Percentiles rank a stretch among this genome's conserved stretches.
These are phyloP conservation scores for Halotydeus destructor DNA, from an alignment of 1,140 invertebrate genomes.

Conservation along the genomic window DNA sequence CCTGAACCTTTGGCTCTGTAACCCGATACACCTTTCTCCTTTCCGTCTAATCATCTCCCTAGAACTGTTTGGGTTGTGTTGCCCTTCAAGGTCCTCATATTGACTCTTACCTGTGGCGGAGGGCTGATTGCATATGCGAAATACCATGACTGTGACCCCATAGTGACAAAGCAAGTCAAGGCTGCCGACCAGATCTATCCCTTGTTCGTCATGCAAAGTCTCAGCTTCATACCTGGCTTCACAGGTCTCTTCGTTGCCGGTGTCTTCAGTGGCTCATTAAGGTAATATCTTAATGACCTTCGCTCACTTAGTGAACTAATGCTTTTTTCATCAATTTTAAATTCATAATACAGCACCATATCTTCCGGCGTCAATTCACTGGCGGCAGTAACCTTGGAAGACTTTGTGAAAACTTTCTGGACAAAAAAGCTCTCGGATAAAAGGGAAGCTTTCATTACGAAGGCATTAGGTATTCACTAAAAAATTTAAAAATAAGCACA, in stretches of 20 bases:
- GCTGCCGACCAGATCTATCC: constrained; percentile 26
- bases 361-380: constrained; percentile 63
- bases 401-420: constrained; percentile 54
- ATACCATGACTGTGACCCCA: constrained; percentile 50
- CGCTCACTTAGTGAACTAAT: too few relatives aligned
- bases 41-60: too few relatives aligned
- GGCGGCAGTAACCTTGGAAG: constrained; percentile 63
- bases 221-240: constrained; percentile 44
- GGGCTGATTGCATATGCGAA: constrained; percentile 52
- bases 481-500: too few relatives aligned
- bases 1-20: too few relatives aligned
- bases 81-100: constrained; percentile 15
- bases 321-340: too few relatives aligned
- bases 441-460: too few relatives aligned
- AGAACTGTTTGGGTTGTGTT: constrained; percentile 31
- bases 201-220: constrained; percentile 33
- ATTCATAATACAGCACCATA: too few relatives aligned
- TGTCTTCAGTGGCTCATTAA: constrained; percentile 46
- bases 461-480: too few relatives aligned
- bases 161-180: constrained; percentile 29
- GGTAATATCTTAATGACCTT: too few relatives aligned
- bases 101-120: constrained; percentile 18
- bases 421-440: too few relatives aligned
- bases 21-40: too few relatives aligned
- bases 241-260: constrained; percentile 73